A percentile compares a stretch with the other conserved stretches of the same genome.
phyloP scores from a whole-genome alignment of 2,888 invertebrate species.

The Ecliptopera silaceata region DNA sequence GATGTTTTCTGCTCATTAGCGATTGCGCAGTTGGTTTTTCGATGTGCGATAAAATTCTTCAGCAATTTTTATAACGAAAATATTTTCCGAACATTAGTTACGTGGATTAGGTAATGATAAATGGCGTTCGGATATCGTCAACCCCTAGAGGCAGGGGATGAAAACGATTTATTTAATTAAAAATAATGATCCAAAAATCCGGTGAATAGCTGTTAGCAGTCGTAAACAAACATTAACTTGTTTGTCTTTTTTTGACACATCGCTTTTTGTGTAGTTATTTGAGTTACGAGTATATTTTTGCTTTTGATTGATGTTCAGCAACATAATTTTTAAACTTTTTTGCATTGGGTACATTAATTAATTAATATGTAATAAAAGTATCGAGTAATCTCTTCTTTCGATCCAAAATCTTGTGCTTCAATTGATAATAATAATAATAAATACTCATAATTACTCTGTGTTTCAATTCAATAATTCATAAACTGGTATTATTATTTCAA shows the following conservation, averaged over 20 bases:
- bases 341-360: no score
- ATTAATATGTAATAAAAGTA: no score
- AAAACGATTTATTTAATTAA: constrained; percentile 40
- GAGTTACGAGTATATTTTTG: constrained; percentile 15
- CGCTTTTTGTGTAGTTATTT: constrained; percentile 2
- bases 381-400: no score
- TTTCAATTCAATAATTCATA: no score
- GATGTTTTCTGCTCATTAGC: background rate
- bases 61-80: background rate
- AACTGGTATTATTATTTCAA: no score
- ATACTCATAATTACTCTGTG: no score
- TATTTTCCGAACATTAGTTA: constrained; percentile 18
- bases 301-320: constrained; percentile 13
- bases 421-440: no score
- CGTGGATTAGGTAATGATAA: constrained; percentile 27
- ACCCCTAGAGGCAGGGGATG: constrained; percentile 24
- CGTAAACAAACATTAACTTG: constrained; percentile 23
- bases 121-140: constrained; percentile 32
- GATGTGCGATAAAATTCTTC: background rate
- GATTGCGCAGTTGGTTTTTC: background rate
- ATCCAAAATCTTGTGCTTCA: no score
- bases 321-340: background rate
- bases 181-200: constrained; percentile 38
- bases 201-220: constrained; percentile 25
- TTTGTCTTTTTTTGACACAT: background rate